Evolutionary conservation across 2,797 vertebrate genomes (phyloP).

Genomic region (Pagetopsis macropterus): DNA sequence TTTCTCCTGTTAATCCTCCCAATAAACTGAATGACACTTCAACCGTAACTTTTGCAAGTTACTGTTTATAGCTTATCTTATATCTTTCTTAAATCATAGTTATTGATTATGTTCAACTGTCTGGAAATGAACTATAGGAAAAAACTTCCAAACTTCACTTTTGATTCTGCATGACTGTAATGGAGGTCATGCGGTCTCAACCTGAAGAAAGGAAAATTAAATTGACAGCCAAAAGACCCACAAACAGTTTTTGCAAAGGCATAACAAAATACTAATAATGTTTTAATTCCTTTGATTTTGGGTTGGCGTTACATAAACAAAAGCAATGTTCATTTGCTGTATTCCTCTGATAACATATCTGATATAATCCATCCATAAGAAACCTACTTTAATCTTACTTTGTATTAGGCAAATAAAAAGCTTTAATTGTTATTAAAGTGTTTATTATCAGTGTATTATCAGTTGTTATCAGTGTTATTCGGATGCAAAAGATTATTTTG

Average conservation of each 20-base stretch:
- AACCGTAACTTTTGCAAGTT: background rate
- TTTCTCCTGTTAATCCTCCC: background rate
- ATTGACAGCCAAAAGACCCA: background rate
- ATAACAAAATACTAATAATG: background rate
- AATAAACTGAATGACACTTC: background rate
- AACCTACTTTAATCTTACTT: background rate
- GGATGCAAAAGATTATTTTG: background rate
- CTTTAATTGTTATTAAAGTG: background rate
- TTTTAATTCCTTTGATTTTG: background rate
- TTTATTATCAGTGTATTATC: too few relatives aligned
- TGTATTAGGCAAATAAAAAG: background rate
- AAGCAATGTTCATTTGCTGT: background rate
- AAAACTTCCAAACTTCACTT: background rate
- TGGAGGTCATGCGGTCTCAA: background rate
- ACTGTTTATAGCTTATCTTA: background rate
- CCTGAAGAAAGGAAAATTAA: background rate
- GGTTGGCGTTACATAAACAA: background rate
- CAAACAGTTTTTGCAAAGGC: background rate
- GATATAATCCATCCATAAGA: background rate
- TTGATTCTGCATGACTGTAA: background rate
- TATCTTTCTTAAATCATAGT: background rate
- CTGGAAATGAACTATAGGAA: background rate
- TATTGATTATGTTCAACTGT: background rate
- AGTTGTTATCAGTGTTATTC: background rate
- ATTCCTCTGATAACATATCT: background rate